Percentiles rank a stretch among this genome's conserved stretches.
Evolutionary conservation across 2,888 invertebrate species (phyloP).

Genomic region (Amiota mariae): DNA sequence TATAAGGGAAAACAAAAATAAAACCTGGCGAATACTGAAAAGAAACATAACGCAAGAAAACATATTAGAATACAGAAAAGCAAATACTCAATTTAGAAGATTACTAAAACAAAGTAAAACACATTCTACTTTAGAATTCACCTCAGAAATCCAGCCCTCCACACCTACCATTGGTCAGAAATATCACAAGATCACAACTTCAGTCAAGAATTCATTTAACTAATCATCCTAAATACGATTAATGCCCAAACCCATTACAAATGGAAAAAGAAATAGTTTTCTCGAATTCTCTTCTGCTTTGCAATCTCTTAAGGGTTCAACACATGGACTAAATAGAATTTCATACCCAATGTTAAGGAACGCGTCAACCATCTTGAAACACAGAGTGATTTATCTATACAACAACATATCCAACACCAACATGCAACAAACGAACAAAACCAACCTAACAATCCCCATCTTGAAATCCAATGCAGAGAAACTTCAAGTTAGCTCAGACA

Average conservation of each 20-base stretch:
- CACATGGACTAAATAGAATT: background rate
- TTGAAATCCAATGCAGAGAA: background rate
- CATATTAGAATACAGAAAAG: no score
- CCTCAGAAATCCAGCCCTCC: background rate
- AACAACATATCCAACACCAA: no score
- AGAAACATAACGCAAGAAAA: no score
- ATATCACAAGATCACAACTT: background rate
- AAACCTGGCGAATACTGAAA: no score
- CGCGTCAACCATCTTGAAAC: no score
- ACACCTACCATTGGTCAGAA: background rate
- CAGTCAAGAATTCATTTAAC: background rate
- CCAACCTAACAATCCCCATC: background rate
- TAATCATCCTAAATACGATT: background rate
- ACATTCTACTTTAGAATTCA: background rate
- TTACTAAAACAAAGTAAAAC: background rate
- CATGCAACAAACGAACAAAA: background rate
- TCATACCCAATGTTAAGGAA: no score
- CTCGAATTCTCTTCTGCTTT: no score
- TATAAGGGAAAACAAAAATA: background rate
- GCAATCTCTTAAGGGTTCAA: background rate
- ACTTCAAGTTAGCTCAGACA: background rate
- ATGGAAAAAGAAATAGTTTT: background rate
- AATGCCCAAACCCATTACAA: background rate
- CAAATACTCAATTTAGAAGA: no score
- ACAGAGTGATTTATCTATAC: no score